Evolutionary conservation across 1,140 invertebrate genomes (phyloP), one percentile per base, ranked within the genome.

Genomic region (Drosophila virilis): DNA sequence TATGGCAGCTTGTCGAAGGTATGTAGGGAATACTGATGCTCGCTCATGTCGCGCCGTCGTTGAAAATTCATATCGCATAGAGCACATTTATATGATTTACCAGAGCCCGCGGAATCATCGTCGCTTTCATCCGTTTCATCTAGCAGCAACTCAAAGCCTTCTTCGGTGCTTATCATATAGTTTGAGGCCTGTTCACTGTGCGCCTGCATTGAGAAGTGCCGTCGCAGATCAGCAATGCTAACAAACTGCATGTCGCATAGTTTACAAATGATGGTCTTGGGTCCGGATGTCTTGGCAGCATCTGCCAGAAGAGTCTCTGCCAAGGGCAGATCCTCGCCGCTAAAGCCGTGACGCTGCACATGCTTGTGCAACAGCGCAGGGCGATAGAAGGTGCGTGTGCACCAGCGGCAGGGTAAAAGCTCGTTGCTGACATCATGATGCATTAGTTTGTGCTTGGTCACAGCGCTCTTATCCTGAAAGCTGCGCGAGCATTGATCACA

Each of bases 311-410:
- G 48, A 3, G 83, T 83, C 15, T 90, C 90, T 2, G 90, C 90
- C 37, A 84, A 59, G 1, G 78, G 81, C n/a, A 91, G 8, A 22
- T 89, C 80, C 15, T 78, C 50, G 0, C 76, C 76, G 2, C 43
- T 75, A n/a, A 91, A 78, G 0, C 90, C 86, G 40, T 92, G 91
- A 0, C 88, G 77, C 12, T 78, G 71, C 1, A 92, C 66, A 43
- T 92, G 91, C 45, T 86, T 80, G 43, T 84, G 61, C n/a, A 92
- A 37, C 32, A 93, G 92, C 7, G 93, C 93, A 37, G 91, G 92
- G 2, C 93, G 92, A 58, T 93, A 92, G 58, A 94, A 94, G 60
- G 93, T 94, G 45, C 93, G 93, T 3, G 93, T 92, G 75, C 94
- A 94, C 48, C 93, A 90, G 17, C 93, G 91, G 68, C 94, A 94